Base-by-base conservation (phyloP, 2,797 vertebrate species). In the Anolis apletophallus region DNA sequence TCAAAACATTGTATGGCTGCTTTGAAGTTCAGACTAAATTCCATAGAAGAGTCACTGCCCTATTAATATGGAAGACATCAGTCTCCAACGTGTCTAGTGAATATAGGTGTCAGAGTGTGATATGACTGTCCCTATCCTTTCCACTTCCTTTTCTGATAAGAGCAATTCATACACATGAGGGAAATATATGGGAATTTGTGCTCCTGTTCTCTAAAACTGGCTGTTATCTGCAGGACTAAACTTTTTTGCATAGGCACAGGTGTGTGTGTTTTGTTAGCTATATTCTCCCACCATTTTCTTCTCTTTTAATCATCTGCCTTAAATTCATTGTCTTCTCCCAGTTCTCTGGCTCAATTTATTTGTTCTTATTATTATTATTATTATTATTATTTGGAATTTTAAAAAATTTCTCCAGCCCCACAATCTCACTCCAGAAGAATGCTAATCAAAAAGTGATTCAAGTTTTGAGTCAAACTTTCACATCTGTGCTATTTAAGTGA, bases 361-460 rank as follows among this genome's bases (percentile, higher is more conserved):
- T 2, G 5, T 40, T 40, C 40, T 40, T 40, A 2, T 54, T 13
- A 4, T 84, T 36, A 26, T 89, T 75, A 17, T 11, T 29, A 64
- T 29, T 64, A 64, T 64, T 55, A 17, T 72, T 29, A 69, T 67
- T 72, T 78, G 81, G 64, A 90, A 85, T 78, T 91, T 81, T 91
- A 80, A 82, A 68, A 79, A 32, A 71, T 86, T 2, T 64, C 16
- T 80, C 91, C 90, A 93, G 90, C 89, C 91, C 91, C 59, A 73
- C 83, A 94, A 77, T 79, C 92, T 94, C 93, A 94, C 84, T 90
- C 90, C 34, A 46, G 83, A 93, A 89, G 91, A 95, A 95, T 93
- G 92, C 86, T 91, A 95, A 90, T 81, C 76, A 73, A 92, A 93
- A 83, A 91, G 86, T 81, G 64, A 90, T 91, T 91, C 80, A 84